These are phyloP conservation scores for Atrina japonica DNA, from an alignment of 2,888 invertebrate species.

Conservation along the genomic window DNA sequence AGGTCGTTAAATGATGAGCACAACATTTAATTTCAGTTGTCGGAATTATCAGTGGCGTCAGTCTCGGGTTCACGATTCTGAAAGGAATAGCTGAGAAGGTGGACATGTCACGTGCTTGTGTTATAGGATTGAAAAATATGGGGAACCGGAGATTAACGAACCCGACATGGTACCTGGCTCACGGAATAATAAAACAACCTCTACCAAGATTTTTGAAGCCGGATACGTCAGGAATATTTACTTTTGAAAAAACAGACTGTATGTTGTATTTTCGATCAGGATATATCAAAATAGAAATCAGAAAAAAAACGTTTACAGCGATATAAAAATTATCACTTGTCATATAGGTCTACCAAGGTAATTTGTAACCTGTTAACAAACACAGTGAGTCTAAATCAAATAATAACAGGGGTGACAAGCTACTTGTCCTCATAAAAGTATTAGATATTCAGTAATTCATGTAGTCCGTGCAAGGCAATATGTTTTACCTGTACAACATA, in stretches of 20 bases:
- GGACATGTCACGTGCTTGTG: slow-evolving; percentile 33
- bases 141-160: slow-evolving; percentile 41
- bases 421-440: no score
- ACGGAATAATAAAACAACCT: slow-evolving; percentile 32
- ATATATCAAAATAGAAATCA: not conserved
- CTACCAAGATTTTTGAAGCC: slow-evolving; percentile 30
- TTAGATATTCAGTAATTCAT: no score
- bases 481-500: no score
- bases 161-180: slow-evolving; percentile 36
- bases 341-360: no score
- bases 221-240: slow-evolving; percentile 35
- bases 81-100: slow-evolving; percentile 39
- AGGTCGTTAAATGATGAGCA: no score
- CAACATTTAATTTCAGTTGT: slow-evolving; percentile 26
- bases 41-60: slow-evolving; percentile 30
- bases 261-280: not conserved
- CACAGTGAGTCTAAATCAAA: no score
- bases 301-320: not conserved
- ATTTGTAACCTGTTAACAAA: no score
- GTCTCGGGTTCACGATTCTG: slow-evolving; percentile 24
- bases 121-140: slow-evolving; percentile 33
- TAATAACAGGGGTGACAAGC: no score
- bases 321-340: no score
- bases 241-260: slow-evolving; percentile 37
- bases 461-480: no score